Base-by-base conservation (phyloP, 2,113 vertebrate genomes). In the Nymphicus hollandicus region DNA sequence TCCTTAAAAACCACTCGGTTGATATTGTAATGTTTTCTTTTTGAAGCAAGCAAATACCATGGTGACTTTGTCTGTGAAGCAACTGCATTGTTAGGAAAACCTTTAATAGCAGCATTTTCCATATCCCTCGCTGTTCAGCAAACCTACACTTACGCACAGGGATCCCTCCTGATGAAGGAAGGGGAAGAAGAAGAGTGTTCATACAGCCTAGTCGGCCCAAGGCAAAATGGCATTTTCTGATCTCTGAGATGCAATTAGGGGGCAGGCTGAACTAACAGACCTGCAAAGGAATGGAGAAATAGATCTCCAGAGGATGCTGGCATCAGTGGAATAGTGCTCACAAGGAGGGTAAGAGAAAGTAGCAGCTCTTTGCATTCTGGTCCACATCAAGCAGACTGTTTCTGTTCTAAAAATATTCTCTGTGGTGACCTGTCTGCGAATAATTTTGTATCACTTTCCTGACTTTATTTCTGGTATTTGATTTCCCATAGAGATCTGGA, bases 401-500 rank as follows among this genome's bases (percentile, higher is more conserved):
- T 77, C 55, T 81, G 60, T n/a, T 58, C 63, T 88, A 92, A 94
- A 92, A 92, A 93, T 89, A 89, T 11, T 81, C 65, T 70, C 50
- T 70, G 20, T 81, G 86, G 72, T 91, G 91, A 90, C 82, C 92
- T 93, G 35, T n/a, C 82, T 93, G 86, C 84, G 83, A 91, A 92
- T 71, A 70, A 81, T 71, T 93, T 72, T 84, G 29, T 85, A 53
- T 89, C 66, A 43, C 89, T 93, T 94, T 65, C 70, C 87, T 88
- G 78, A 70, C 78, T 94, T 95, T 78, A 88, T 83, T 95, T 89
- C 84, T 95, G 63, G 53, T 41, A 85, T 85, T 80, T 82, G 74
- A 87, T 95, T 96, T 95, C 89, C 84, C 74, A 27, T 18, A 50
- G 91, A 95, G 95, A 80, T 89, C 66, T 91, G 74, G 58, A 88